Evolutionary conservation across 2,797 vertebrate genomes (phyloP), one percentile per base, ranked within the genome.

Genomic region (Kryptopterus vitreolus): DNA sequence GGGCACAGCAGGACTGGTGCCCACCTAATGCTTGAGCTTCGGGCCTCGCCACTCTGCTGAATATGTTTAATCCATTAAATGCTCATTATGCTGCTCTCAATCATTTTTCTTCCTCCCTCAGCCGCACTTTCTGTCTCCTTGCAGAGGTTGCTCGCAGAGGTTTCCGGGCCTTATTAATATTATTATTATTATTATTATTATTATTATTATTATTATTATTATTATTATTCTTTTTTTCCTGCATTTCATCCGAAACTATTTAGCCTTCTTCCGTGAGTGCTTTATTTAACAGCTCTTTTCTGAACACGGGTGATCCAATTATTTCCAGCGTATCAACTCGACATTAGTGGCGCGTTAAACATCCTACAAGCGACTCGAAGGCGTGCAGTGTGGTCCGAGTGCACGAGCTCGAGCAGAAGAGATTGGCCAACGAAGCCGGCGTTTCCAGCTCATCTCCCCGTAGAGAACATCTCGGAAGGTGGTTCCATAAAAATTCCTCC

Each of bases 401-500:
- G 48, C 38, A 72, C 33, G n/a, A 35, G 68, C 68, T 62, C 50
- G 35, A 80, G 50, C 73, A 71, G 63, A 76, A 68, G 62, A 72
- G 61, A 80, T 68, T 43, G 65, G 62, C 26, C 52, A 72, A 57
- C 58, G 66, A 77, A 79, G 43, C 55, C 65, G 22, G 46, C 72
- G 73, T 59, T 66, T 65, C 73, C 52, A 76, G 53, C 48, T 65
- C 43, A 31, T 43, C 69, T 74, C 43, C 46, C 66, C 52, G 33
- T 73, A 80, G 48, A 26, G 52, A 78, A 78, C 80, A 59, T 77
- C 79, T 83, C 78, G 79, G 75, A 85, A 85, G 77, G 82, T 82
- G 76, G 76, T 79, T 83, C 76, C 73, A 87, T 83, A 86, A 85
- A 85, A 87, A 86, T 86, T 83, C 82, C 76, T 81, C 31, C 65